Evolutionary conservation across 1,140 invertebrate genomes (phyloP).

Genomic region (Pristionchus pacificus): DNA sequence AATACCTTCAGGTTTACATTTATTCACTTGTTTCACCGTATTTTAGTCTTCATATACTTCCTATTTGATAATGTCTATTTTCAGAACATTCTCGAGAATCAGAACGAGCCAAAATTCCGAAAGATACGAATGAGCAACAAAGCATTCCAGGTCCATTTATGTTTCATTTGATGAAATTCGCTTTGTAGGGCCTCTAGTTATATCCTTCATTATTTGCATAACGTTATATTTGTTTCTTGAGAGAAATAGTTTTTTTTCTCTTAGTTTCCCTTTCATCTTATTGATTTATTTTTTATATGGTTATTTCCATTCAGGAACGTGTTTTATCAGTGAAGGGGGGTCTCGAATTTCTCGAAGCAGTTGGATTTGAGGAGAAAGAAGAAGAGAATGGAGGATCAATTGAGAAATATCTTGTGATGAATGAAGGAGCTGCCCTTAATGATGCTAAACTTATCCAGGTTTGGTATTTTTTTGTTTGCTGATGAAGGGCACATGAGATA

Average conservation of each 20-base stretch:
- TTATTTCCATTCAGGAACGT: conserved; percentile 18
- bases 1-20: conserved; percentile 9
- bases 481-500: neutral
- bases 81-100: conserved; percentile 20
- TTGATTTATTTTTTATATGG: conserved; percentile 5
- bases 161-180: neutral
- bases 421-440: neutral
- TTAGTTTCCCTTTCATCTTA: too few relatives aligned
- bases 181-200: neutral
- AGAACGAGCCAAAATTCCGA: conserved; percentile 10
- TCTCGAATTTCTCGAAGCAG: conserved; percentile 23
- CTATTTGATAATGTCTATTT: neutral
- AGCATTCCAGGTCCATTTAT: conserved; percentile 18
- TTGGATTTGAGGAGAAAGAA: conserved; percentile 22
- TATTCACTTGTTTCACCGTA: too few relatives aligned
- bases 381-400: conserved; percentile 3
- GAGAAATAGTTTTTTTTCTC: too few relatives aligned
- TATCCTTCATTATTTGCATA: neutral
- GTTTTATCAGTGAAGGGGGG: conserved; percentile 14
- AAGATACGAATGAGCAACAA: conserved; percentile 19
- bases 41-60: too few relatives aligned
- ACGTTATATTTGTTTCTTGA: too few relatives aligned
- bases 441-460: neutral
- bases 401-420: conserved; percentile 13
- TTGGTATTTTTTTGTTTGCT: too few relatives aligned